phyloP scores from a whole-genome alignment of 2,113 vertebrate species.

The Pseudonaja textilis region DNA sequence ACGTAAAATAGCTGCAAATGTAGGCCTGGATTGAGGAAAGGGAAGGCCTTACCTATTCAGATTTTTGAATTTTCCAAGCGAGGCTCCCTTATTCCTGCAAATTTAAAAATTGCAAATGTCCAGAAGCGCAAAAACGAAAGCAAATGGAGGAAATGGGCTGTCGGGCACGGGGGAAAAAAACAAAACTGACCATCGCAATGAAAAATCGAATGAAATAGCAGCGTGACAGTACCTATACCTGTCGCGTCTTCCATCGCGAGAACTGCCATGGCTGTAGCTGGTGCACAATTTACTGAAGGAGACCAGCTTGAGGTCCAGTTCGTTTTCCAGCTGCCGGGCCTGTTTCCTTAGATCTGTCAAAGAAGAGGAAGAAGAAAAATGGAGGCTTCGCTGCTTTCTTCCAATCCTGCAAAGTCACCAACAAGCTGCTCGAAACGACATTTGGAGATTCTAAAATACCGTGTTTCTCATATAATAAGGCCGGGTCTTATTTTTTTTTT shows the following conservation, averaged over 20 bases:
- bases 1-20: too few relatives aligned
- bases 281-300: conserved; percentile 99
- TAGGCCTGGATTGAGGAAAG: too few relatives aligned
- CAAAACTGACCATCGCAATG: accelerated
- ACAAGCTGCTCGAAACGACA: too few relatives aligned
- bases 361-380: too few relatives aligned
- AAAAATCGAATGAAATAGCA: conserved; percentile 46
- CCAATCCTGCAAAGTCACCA: neutral
- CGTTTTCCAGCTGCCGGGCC: conserved; percentile 95
- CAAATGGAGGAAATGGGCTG: neutral
- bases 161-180: neutral
- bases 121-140: neutral
- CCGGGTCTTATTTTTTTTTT: too few relatives aligned
- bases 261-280: conserved; percentile 82
- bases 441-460: neutral
- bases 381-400: neutral
- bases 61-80: neutral
- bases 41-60: neutral
- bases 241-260: conserved; percentile 88
- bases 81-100: neutral
- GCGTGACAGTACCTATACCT: conserved; percentile 82
- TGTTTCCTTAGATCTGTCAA: conserved; percentile 91
- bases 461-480: too few relatives aligned
- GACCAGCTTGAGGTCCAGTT: conserved; percentile 95
- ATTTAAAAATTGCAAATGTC: neutral